Evolutionary conservation across 2,888 invertebrate genomes (phyloP).

Genomic region (Arrhopalites spinosus): DNA sequence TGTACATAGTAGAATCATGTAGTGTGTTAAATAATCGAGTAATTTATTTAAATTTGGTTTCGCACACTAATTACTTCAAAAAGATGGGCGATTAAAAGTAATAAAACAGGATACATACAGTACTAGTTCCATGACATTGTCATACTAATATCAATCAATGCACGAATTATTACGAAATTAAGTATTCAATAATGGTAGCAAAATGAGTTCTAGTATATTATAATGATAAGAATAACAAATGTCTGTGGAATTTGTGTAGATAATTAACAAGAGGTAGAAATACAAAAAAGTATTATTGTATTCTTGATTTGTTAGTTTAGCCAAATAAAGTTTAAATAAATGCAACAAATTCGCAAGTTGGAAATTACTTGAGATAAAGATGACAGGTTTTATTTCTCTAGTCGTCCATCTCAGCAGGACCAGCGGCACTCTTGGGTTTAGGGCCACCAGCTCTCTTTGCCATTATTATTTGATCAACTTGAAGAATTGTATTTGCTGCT

Average conservation of each 20-base stretch:
- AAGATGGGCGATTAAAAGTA: no score
- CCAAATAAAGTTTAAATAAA: not conserved
- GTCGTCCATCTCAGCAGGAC: slow-evolving; percentile 61
- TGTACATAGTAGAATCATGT: no score
- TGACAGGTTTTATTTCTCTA: slow-evolving; percentile 12
- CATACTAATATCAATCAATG: no score
- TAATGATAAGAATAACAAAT: not conserved
- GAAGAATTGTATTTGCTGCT: slow-evolving; percentile 88
- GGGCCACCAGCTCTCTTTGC: slow-evolving; percentile 96
- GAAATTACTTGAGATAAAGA: not conserved
- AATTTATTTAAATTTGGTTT: no score
- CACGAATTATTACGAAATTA: no score
- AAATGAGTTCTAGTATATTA: slow-evolving; percentile 1
- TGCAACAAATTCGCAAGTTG: slow-evolving; percentile 2
- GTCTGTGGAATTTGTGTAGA: no score
- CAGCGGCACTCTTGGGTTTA: slow-evolving; percentile 70
- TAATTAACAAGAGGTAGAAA: no score
- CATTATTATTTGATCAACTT: slow-evolving; percentile 98
- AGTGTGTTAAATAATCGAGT: no score
- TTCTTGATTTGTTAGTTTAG: not conserved
- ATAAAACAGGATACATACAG: no score
- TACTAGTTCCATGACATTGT: no score
- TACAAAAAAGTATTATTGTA: not conserved
- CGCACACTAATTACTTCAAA: no score
- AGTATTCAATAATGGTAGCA: not conserved